Conservation (phyloP, 2,797 vertebrate genomes). For the Miichthys miiuy region DNA sequence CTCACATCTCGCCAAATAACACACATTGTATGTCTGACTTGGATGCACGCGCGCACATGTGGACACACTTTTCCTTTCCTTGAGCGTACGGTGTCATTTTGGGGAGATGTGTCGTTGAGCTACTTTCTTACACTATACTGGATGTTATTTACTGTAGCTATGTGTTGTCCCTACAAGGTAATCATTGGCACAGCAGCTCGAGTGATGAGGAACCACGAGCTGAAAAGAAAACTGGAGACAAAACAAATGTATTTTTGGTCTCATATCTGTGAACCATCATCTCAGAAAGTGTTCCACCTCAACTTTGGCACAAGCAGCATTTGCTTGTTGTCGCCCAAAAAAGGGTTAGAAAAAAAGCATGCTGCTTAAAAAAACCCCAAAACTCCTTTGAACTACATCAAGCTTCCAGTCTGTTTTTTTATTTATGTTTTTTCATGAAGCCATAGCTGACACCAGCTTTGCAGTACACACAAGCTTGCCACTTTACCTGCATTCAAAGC, state of each 20-base stretch:
- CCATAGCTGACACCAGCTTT: constrained; percentile 37
- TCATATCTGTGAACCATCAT: constrained; percentile 3
- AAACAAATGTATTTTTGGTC: constrained; percentile 28
- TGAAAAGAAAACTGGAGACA: background rate
- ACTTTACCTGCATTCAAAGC: constrained; percentile 45
- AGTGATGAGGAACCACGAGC: constrained; percentile 1
- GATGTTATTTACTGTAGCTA: constrained; percentile 31
- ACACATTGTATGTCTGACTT: constrained; percentile 16
- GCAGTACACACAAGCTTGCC: constrained; percentile 24
- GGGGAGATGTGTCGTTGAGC: background rate
- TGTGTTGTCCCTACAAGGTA: constrained; percentile 5
- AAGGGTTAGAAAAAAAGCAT: constrained; percentile 10
- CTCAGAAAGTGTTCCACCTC: constrained; percentile 1
- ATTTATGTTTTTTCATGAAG: constrained; percentile 8
- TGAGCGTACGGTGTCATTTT: constrained; percentile 6
- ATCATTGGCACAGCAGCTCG: background rate
- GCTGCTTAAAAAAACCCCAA: constrained; percentile 3
- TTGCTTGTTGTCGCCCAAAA: constrained; percentile 21
- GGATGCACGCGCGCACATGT: background rate
- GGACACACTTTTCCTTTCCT: constrained; percentile 2
- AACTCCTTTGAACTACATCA: constrained; percentile 37
- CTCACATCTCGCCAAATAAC: constrained; percentile 35
- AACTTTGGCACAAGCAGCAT: constrained; percentile 13
- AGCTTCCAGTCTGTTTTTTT: constrained; percentile 1
- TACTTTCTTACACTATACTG: background rate